Conservation (phyloP, 2,113 vertebrate genomes). For the Elephantulus edwardii region DNA sequence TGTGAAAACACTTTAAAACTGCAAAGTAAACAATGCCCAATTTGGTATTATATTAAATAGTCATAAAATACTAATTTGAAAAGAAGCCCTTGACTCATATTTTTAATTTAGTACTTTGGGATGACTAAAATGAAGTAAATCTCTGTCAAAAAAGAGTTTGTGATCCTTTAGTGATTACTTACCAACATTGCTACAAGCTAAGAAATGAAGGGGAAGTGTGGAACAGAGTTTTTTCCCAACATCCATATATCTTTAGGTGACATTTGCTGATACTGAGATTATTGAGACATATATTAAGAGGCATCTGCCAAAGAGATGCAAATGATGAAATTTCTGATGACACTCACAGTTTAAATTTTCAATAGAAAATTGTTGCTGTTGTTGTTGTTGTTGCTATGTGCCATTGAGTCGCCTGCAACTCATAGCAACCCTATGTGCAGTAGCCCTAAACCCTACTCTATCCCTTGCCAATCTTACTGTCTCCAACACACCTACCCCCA, state of each 20-base stretch:
- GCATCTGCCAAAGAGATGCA: neutral
- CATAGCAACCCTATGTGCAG: too few species aligned
- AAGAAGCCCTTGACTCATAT: constrained; percentile 5
- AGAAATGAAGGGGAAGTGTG: neutral
- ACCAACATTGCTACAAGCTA: neutral
- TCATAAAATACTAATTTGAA: constrained; percentile 16
- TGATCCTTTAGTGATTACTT: constrained; percentile 7
- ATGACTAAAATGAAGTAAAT: constrained; percentile 8
- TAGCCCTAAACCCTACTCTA: too few species aligned
- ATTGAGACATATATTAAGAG: neutral
- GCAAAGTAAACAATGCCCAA: neutral
- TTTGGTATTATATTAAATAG: neutral
- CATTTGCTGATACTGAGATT: constrained; percentile 50
- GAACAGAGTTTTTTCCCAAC: constrained; percentile 20
- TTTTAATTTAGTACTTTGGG: neutral
- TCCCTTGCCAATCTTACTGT: too few species aligned
- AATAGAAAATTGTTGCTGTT: constrained; percentile 56
- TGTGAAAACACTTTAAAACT: constrained; percentile 15
- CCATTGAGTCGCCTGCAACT: too few species aligned
- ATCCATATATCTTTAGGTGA: neutral
- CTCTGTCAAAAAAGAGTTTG: neutral
- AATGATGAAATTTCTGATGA: neutral
- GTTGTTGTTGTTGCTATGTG: too few species aligned
- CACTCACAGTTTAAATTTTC: accelerated
- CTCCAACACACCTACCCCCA: too few species aligned